Conservation (phyloP, 2,113 vertebrate genomes). For the Strigops habroptila region DNA sequence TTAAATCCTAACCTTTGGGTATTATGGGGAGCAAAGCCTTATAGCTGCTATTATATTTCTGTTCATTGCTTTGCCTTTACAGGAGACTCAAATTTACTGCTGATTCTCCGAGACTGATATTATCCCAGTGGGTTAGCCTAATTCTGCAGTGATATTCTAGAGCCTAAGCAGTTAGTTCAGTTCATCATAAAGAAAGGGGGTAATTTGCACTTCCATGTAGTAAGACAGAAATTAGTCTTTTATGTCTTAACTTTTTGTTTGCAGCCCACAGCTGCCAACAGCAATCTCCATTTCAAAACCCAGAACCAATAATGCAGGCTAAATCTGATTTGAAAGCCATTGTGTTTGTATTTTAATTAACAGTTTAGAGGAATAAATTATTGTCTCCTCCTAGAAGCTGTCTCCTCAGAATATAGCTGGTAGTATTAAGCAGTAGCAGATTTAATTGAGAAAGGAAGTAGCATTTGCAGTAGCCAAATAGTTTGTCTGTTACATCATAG, state of each 20-base stretch:
- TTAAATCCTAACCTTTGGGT: neutral
- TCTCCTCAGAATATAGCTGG: neutral
- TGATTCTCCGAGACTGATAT: neutral
- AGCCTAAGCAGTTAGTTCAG: neutral
- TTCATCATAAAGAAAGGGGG: constrained; percentile 8
- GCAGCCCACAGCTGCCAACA: constrained; percentile 42
- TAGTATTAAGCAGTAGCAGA: neutral
- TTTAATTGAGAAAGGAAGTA: constrained; percentile 16
- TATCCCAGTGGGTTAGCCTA: neutral
- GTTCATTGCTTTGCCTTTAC: neutral
- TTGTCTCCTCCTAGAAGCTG: neutral
- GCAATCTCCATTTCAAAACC: constrained; percentile 36
- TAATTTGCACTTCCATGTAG: constrained; percentile 15
- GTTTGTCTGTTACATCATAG: neutral
- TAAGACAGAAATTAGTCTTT: constrained; percentile 40
- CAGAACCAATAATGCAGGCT: neutral
- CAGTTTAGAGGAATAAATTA: neutral
- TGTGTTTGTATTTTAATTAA: constrained; percentile 25
- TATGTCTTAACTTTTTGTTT: constrained; percentile 9
- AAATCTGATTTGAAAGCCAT: constrained; percentile 1
- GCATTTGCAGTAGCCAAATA: neutral
- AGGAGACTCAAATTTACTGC: neutral
- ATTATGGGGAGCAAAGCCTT: neutral
- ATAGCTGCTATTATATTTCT: neutral
- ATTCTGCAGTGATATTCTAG: neutral